Percentiles rank a stretch among this genome's conserved stretches.
These are phyloP conservation scores for Mimas tiliae DNA, from an alignment of 2,888 invertebrate species.

Conservation along the genomic window DNA sequence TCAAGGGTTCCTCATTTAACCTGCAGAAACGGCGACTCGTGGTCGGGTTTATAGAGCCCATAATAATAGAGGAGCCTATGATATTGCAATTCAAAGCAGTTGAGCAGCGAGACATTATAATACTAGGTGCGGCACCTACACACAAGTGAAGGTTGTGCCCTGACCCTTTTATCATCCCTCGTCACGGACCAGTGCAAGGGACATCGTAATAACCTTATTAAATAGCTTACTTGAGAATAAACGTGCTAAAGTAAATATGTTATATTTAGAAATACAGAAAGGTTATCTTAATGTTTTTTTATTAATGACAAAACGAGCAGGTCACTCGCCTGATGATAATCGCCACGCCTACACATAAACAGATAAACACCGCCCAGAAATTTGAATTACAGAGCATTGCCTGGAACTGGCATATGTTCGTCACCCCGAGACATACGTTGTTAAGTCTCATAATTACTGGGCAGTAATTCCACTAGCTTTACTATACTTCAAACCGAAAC, in stretches of 20 bases:
- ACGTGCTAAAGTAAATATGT: conserved; percentile 9
- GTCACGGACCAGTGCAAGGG: conserved; percentile 58
- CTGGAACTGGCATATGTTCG: too few species aligned
- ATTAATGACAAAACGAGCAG: too few species aligned
- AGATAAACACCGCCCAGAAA: too few species aligned
- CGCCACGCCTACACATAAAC: too few species aligned
- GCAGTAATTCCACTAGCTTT: too few species aligned
- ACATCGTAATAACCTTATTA: conserved; percentile 54
- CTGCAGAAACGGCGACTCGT: conserved; percentile 60
- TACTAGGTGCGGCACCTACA: conserved; percentile 65
- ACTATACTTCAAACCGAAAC: too few species aligned
- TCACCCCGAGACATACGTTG: too few species aligned
- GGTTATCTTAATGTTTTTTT: too few species aligned
- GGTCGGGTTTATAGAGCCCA: conserved; percentile 67
- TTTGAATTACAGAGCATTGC: too few species aligned
- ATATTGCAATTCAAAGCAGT: conserved; percentile 73
- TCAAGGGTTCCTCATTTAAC: conserved; percentile 64
- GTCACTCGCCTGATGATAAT: too few species aligned
- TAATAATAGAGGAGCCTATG: conserved; percentile 72
- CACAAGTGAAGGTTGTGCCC: conserved; percentile 67
- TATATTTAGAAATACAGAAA: background rate
- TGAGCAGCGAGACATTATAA: conserved; percentile 61
- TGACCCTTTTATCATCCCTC: conserved; percentile 64
- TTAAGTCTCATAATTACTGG: too few species aligned
- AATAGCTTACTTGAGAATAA: conserved; percentile 49